Conservation (phyloP, 2,888 invertebrate genomes). For the Crepidodera aurea region DNA sequence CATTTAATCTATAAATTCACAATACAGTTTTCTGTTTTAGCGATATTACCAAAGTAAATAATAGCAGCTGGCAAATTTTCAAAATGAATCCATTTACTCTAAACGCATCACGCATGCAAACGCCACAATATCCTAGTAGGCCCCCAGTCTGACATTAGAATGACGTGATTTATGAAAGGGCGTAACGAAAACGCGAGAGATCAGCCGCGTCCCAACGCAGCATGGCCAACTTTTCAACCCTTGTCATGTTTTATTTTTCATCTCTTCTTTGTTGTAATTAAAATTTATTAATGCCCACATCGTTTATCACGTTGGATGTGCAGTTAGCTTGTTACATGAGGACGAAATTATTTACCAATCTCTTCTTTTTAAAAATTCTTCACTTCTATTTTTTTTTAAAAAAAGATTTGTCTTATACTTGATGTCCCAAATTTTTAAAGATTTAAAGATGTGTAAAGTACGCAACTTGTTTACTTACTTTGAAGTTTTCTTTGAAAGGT, state of each 20-base stretch:
- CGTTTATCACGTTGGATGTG: constrained; percentile 44
- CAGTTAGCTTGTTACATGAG: constrained; percentile 14
- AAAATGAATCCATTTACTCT: background rate
- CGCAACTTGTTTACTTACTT: too few relatives aligned
- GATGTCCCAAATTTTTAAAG: too few relatives aligned
- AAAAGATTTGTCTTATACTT: too few relatives aligned
- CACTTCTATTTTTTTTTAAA: background rate
- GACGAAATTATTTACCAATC: constrained; percentile 25
- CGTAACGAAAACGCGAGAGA: constrained; percentile 27
- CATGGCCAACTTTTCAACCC: constrained; percentile 37
- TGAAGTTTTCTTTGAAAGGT: too few relatives aligned
- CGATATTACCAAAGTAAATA: background rate
- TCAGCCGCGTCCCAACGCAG: constrained; percentile 22
- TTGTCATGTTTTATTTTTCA: constrained; percentile 51
- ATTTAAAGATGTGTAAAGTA: too few relatives aligned
- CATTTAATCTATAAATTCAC: too few relatives aligned
- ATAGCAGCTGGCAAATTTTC: background rate
- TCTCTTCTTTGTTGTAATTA: constrained; percentile 52
- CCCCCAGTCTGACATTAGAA: constrained; percentile 26
- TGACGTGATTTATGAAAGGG: constrained; percentile 31
- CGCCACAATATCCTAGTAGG: constrained; percentile 10
- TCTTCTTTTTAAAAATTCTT: background rate
- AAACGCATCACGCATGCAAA: constrained; percentile 15
- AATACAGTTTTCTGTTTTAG: background rate
- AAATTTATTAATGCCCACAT: constrained; percentile 51